A percentile compares a stretch with the other conserved stretches of the same genome.
These are phyloP conservation scores for Eurytoma californica DNA, from an alignment of 2,888 invertebrate species.

Conservation along the genomic window DNA sequence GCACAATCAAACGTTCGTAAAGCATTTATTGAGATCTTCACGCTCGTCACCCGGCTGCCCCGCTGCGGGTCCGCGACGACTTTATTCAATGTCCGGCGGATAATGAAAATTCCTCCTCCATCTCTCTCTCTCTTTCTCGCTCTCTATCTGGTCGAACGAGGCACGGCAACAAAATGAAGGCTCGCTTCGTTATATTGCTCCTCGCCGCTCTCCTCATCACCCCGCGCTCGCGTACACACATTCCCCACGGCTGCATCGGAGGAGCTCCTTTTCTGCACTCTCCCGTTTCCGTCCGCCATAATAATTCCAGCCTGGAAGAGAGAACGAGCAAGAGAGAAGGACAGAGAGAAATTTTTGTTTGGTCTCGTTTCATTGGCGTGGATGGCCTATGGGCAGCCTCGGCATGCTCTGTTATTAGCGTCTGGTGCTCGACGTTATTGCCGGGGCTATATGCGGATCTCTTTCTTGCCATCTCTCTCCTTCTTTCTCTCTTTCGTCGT, in stretches of 20 bases:
- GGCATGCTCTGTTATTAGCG: conserved; percentile 75
- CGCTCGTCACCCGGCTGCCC: conserved; percentile 38
- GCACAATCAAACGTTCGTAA: conserved; percentile 43
- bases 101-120: conserved; percentile 54
- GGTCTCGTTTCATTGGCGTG: conserved; percentile 72
- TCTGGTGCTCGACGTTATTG: conserved; percentile 75
- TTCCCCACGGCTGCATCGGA: conserved; percentile 48
- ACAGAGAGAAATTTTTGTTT: conserved; percentile 71
- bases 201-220: conserved; percentile 47
- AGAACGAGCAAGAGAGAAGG: conserved; percentile 57
- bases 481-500: conserved; percentile 59
- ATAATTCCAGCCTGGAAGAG: conserved; percentile 68
- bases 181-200: conserved; percentile 38
- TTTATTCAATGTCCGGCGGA: conserved; percentile 46
- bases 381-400: conserved; percentile 74
- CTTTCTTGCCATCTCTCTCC: conserved; percentile 60
- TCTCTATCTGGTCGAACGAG: neutral
- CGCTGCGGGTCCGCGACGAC: conserved; percentile 29
- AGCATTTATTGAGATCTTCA: conserved; percentile 50
- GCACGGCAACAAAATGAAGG: conserved; percentile 23
- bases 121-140: conserved; percentile 35
- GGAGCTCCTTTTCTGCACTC: conserved; percentile 33
- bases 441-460: conserved; percentile 69
- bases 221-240: conserved; percentile 2
- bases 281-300: conserved; percentile 72